Percentiles rank a stretch among this genome's conserved stretches.
These are phyloP conservation scores for Arctocebus calabarensis DNA, from an alignment of 2,797 vertebrate species.

Conservation along the genomic window DNA sequence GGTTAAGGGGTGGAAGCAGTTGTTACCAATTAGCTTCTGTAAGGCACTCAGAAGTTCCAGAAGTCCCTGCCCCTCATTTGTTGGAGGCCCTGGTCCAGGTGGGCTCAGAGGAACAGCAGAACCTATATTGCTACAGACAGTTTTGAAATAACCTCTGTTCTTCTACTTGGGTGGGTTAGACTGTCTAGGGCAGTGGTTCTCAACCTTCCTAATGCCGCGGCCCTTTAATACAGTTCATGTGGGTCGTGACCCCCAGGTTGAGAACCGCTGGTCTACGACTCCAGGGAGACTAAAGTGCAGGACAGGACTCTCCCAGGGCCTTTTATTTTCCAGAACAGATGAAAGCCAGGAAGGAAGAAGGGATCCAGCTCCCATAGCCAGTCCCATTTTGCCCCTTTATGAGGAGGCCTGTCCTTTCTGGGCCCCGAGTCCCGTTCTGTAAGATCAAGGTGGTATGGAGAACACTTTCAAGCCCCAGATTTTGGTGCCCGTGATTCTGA, in stretches of 20 bases:
- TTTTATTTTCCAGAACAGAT: background rate
- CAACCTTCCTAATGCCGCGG: too few species aligned
- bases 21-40: background rate
- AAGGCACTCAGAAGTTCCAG: background rate
- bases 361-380: background rate
- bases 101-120: background rate
- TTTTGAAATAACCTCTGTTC: background rate
- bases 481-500: background rate
- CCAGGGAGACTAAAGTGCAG: conserved; percentile 34
- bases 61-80: background rate
- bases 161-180: background rate
- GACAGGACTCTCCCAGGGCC: background rate
- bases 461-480: background rate
- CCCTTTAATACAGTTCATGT: too few species aligned
- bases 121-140: background rate
- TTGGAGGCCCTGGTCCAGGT: background rate
- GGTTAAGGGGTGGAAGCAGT: background rate
- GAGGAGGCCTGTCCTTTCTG: background rate
- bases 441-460: background rate
- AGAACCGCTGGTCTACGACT: background rate
- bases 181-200: background rate
- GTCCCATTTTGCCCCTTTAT: background rate
- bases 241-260: too few species aligned
- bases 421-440: background rate
- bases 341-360: background rate